phyloP scores from a whole-genome alignment of 2,113 vertebrate species.

The Pica pica region DNA sequence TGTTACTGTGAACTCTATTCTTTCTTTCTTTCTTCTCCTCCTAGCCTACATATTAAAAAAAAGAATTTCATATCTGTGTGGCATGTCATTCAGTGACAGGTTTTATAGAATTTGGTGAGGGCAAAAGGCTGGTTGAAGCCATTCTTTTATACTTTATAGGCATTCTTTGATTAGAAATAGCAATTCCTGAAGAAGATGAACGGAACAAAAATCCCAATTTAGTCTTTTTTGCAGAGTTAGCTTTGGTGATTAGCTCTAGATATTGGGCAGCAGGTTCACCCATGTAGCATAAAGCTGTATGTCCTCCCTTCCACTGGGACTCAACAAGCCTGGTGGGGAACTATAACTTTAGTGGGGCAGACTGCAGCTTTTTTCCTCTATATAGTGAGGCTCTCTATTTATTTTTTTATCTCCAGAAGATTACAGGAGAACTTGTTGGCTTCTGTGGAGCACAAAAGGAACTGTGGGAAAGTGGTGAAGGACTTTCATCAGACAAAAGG shows the following conservation, averaged over 20 bases:
- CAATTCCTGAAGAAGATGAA: not conserved
- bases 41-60: not conserved
- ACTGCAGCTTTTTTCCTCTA: not conserved
- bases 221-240: not conserved
- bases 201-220: not conserved
- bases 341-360: not conserved
- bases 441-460: not conserved
- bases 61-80: not conserved
- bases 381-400: not conserved
- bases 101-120: not conserved
- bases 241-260: not conserved
- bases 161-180: not conserved
- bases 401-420: not conserved
- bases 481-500: constrained; percentile 50
- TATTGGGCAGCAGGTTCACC: not conserved
- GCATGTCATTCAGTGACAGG: not conserved
- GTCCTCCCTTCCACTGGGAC: not conserved
- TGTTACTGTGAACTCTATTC: not conserved
- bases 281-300: not conserved
- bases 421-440: not conserved
- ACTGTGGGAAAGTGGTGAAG: constrained; percentile 55
- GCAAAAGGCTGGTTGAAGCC: not conserved
- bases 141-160: not conserved
- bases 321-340: not conserved
- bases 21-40: not conserved